Conservation (phyloP, 2,113 vertebrate species). For the Rhynchomys soricoides region DNA sequence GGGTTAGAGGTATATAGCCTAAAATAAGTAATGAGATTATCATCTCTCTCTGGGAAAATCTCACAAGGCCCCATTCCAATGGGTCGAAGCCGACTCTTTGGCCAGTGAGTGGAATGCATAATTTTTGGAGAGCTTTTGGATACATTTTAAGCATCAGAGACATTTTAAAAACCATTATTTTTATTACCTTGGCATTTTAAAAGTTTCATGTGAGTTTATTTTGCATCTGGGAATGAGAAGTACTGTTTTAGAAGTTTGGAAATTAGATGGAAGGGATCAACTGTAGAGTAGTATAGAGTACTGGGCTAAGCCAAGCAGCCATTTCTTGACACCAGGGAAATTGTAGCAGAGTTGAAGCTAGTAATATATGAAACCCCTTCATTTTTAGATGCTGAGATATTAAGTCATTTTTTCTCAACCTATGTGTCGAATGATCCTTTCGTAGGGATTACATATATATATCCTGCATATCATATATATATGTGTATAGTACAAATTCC, state of each 20-base stretch:
- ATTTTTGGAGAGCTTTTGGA: neutral
- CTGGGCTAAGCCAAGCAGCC: neutral
- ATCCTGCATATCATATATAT: neutral
- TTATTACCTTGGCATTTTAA: neutral
- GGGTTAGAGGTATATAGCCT: neutral
- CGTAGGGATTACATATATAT: neutral
- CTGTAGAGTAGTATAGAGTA: neutral
- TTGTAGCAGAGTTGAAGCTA: neutral
- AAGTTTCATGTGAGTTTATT: neutral
- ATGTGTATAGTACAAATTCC: neutral
- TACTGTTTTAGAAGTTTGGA: neutral
- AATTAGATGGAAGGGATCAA: neutral
- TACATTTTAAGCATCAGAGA: neutral
- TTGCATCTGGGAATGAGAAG: neutral
- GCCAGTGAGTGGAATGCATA: neutral
- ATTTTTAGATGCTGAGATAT: neutral
- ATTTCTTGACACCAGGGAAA: too few relatives aligned
- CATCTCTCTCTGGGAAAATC: neutral
- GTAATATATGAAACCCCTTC: neutral
- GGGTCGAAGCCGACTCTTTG: neutral
- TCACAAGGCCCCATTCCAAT: fast-evolving
- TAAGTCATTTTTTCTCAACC: neutral
- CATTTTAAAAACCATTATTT: neutral
- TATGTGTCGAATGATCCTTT: neutral
- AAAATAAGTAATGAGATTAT: neutral